A percentile compares a stretch with the other conserved stretches of the same genome.
Conservation (phyloP, 2,888 invertebrate species). For the Hypercompe scribonia region DNA sequence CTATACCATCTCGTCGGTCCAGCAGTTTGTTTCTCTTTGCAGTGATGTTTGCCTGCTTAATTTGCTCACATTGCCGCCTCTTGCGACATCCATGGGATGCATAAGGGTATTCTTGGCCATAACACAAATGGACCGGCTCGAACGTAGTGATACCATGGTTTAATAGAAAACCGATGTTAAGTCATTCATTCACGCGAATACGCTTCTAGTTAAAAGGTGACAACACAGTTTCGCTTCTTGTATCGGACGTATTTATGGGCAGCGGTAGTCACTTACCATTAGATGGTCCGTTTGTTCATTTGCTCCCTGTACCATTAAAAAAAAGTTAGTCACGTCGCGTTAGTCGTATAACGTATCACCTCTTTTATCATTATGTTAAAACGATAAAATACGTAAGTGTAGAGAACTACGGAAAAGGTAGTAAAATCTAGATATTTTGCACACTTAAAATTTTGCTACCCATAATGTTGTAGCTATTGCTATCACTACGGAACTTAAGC, state of each 20-base stretch:
- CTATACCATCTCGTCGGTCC: too few relatives aligned
- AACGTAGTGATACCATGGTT: too few relatives aligned
- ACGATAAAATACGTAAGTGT: not conserved
- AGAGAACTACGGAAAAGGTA: not conserved
- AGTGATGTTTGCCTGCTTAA: too few relatives aligned
- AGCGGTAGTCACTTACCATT: not conserved
- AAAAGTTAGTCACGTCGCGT: not conserved
- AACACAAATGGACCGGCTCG: too few relatives aligned
- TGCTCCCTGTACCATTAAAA: not conserved
- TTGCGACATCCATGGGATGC: too few relatives aligned
- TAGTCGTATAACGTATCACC: not conserved
- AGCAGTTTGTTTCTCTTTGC: too few relatives aligned
- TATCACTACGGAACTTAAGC: constrained; percentile 1
- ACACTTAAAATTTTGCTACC: constrained; percentile 2
- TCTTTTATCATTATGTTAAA: not conserved
- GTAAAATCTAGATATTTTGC: not conserved
- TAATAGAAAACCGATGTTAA: too few relatives aligned
- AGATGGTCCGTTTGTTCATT: too few relatives aligned
- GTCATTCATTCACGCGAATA: too few relatives aligned
- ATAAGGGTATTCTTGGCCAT: too few relatives aligned
- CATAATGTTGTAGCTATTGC: constrained; percentile 4
- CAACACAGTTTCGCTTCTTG: not conserved
- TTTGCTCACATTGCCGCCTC: too few relatives aligned
- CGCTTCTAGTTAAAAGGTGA: too few relatives aligned
- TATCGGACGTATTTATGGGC: not conserved